Evolutionary conservation across 2,888 invertebrate species (phyloP).

Genomic region (Orthosia gothica): DNA sequence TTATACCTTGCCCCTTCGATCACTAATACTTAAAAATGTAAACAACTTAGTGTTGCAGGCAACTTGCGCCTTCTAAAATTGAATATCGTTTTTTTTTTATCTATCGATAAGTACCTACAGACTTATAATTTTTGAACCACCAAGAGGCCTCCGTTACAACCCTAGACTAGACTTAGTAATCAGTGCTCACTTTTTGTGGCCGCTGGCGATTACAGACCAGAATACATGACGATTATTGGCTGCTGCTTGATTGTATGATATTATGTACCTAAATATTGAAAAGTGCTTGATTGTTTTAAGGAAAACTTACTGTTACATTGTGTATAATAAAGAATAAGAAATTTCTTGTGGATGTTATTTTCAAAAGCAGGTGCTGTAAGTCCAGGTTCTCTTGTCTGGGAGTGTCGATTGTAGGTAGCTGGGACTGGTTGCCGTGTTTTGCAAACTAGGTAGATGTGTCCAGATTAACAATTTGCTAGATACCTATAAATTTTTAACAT

Average conservation of each 20-base stretch:
- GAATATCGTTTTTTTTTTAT: too few relatives aligned
- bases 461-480: neutral
- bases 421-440: neutral
- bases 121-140: too few relatives aligned
- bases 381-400: constrained; percentile 15
- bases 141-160: neutral
- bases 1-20: too few relatives aligned
- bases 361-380: constrained; percentile 2
- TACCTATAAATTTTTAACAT: neutral
- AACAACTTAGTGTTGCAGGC: too few relatives aligned
- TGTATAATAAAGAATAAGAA: neutral
- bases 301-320: neutral
- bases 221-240: neutral
- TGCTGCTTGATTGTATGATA: neutral
- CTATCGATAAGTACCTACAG: too few relatives aligned
- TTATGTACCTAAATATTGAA: constrained; percentile 3
- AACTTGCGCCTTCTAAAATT: too few relatives aligned
- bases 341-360: neutral
- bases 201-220: neutral
- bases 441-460: neutral
- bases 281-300: neutral
- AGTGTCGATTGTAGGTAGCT: neutral
- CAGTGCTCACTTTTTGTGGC: neutral
- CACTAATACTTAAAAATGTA: too few relatives aligned
- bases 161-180: constrained; percentile 4